phyloP scores from a whole-genome alignment of 2,113 vertebrate genomes.

The Emydura subglobosa region DNA sequence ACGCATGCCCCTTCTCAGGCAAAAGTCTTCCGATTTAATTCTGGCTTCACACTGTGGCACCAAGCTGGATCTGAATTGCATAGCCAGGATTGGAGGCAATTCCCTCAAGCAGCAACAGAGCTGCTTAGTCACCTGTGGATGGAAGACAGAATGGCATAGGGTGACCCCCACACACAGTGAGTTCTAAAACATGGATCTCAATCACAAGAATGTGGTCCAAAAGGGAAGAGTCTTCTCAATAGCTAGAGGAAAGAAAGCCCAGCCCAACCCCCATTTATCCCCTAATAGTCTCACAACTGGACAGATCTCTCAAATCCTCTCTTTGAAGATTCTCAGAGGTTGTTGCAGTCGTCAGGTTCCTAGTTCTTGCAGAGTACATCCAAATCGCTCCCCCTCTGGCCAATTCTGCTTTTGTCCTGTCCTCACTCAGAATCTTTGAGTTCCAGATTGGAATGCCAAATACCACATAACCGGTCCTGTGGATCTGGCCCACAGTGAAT shows the following conservation, averaged over 20 bases:
- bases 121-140: neutral
- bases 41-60: neutral
- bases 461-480: neutral
- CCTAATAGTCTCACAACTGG: neutral
- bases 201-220: neutral
- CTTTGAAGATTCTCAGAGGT: neutral
- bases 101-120: neutral
- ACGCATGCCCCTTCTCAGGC: neutral
- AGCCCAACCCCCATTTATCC: neutral
- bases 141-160: neutral
- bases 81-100: neutral
- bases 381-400: neutral
- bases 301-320: neutral
- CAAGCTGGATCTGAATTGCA: rapidly evolving
- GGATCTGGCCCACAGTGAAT: neutral
- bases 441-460: neutral
- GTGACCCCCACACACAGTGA: neutral
- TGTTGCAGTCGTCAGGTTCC: neutral
- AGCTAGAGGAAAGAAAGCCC: neutral
- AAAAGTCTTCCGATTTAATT: neutral
- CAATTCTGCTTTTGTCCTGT: neutral
- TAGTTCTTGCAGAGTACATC: neutral
- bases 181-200: neutral
- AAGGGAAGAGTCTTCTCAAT: neutral
- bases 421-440: neutral